These are phyloP conservation scores for Platichthys flesus DNA, from an alignment of 2,113 vertebrate genomes.

Conservation along the genomic window DNA sequence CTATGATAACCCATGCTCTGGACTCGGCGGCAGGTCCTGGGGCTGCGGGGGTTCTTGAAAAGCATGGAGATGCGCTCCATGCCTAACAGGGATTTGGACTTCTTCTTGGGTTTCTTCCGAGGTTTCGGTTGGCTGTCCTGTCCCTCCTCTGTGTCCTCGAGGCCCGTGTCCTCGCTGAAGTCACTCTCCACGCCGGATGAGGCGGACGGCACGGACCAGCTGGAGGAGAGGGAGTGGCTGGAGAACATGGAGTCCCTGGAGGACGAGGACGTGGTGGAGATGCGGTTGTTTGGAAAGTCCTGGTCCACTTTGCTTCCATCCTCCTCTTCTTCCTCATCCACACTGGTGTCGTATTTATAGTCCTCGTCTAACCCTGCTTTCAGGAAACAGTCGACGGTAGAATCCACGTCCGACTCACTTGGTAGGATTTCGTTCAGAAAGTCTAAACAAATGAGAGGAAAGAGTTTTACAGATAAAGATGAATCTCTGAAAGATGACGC, in stretches of 20 bases:
- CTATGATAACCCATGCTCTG: constrained; percentile 84
- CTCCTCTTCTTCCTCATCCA: constrained; percentile 75
- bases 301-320: constrained; percentile 61
- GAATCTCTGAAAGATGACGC: not conserved
- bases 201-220: constrained; percentile 80
- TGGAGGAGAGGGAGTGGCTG: constrained; percentile 79
- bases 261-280: constrained; percentile 76
- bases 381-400: constrained; percentile 48
- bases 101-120: constrained; percentile 75
- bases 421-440: constrained; percentile 86
- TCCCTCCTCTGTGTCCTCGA: constrained; percentile 79
- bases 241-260: constrained; percentile 85
- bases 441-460: constrained; percentile 72
- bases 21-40: constrained; percentile 77
- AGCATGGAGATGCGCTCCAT: constrained; percentile 86
- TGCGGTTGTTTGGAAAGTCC: constrained; percentile 50
- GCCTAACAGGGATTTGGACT: constrained; percentile 65
- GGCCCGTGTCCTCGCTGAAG: constrained; percentile 84
- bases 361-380: constrained; percentile 67
- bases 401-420: constrained; percentile 77
- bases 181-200: constrained; percentile 91
- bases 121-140: constrained; percentile 34
- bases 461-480: not conserved
- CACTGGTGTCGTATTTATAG: constrained; percentile 72
- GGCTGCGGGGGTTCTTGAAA: constrained; percentile 83